Evolutionary conservation across 2,113 vertebrate species (phyloP).

Genomic region (Erythrocercus mccallii): DNA sequence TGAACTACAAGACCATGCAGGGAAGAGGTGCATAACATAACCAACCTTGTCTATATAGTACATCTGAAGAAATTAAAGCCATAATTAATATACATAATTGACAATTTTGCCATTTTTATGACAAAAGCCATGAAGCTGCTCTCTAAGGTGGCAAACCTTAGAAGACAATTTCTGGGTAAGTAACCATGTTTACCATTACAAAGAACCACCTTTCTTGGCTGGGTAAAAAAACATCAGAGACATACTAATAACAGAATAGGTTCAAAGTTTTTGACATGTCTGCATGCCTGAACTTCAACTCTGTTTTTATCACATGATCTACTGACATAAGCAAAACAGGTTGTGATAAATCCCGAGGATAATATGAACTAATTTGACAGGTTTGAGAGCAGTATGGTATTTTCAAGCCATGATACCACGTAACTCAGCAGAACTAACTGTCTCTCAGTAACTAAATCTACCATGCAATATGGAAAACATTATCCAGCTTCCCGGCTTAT

Average conservation of each 20-base stretch:
- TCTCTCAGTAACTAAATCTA: neutral
- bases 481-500: neutral
- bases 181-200: neutral
- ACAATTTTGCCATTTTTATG: neutral
- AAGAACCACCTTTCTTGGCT: neutral
- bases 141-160: neutral
- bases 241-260: neutral
- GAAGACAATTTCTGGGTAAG: neutral
- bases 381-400: neutral
- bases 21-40: neutral
- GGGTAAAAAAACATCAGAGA: neutral
- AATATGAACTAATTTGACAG: neutral
- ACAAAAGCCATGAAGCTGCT: neutral
- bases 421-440: neutral
- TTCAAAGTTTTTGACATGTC: neutral
- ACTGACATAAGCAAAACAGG: neutral
- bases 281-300: neutral
- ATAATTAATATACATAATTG: neutral
- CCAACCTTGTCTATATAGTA: neutral
- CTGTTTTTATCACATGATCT: neutral
- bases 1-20: neutral
- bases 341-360: neutral
- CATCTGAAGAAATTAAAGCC: neutral
- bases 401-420: neutral
- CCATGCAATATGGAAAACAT: neutral